Percentiles rank a stretch among this genome's conserved stretches.
Conservation (phyloP, 2,113 vertebrate species). For the Epinephelus cyanopodus region DNA sequence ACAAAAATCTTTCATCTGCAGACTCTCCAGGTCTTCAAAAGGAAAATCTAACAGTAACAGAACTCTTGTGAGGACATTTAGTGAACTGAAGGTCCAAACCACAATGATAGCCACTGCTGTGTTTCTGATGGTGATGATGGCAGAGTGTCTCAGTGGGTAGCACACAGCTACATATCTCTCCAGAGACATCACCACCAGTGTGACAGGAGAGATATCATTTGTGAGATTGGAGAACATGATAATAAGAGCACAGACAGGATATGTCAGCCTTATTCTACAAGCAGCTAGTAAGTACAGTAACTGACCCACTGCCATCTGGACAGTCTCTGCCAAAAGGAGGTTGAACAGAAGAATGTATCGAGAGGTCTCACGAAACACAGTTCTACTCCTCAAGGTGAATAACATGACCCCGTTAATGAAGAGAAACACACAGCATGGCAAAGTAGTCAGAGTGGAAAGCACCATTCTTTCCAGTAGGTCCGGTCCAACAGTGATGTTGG, state of each 20-base stretch:
- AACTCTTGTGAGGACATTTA: conserved; percentile 7
- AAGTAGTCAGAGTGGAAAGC: neutral
- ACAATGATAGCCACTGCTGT: conserved; percentile 47
- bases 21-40: neutral
- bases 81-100: conserved; percentile 57
- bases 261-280: neutral
- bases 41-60: conserved; percentile 18
- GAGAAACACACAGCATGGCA: conserved; percentile 50
- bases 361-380: conserved; percentile 45
- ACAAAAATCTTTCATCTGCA: conserved; percentile 54
- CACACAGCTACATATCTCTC: conserved; percentile 79
- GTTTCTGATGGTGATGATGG: conserved; percentile 67
- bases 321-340: conserved; percentile 68
- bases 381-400: conserved; percentile 50
- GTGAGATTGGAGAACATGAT: conserved; percentile 15
- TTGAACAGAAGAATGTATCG: conserved; percentile 72
- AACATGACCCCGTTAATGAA: conserved; percentile 55
- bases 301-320: conserved; percentile 41
- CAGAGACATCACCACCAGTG: conserved; percentile 75
- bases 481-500: conserved; percentile 12
- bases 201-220: conserved; percentile 60
- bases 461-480: neutral
- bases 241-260: conserved; percentile 51
- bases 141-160: conserved; percentile 73
- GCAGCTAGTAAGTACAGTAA: conserved; percentile 33